Conservation (phyloP, 37 sponge, comb jelly and placozoan species). For the Oopsacas minuta region DNA sequence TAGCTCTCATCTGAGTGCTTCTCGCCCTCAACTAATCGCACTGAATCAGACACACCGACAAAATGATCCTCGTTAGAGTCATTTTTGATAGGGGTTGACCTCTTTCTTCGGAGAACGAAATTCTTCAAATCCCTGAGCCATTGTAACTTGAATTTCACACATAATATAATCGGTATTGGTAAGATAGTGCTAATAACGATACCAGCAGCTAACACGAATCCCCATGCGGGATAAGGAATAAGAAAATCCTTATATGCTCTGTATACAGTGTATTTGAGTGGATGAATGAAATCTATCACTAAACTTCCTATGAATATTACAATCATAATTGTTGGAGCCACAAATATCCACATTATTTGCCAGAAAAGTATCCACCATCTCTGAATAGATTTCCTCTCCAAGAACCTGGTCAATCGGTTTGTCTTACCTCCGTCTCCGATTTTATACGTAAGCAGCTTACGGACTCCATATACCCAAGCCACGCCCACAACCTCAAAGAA, state of each 20-base stretch:
- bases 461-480: constrained; percentile 77
- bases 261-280: constrained; percentile 38
- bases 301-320: constrained; percentile 63
- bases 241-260: neutral
- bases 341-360: constrained; percentile 58
- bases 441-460: constrained; percentile 24
- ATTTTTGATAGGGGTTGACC: neutral
- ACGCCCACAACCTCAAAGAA: constrained; percentile 83
- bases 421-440: neutral
- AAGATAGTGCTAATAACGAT: constrained; percentile 46
- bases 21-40: neutral
- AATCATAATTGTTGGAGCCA: constrained; percentile 54
- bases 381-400: neutral
- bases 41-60: neutral
- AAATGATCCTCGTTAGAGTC: neutral
- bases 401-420: neutral
- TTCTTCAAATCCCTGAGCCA: neutral
- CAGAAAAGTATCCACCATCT: constrained; percentile 31
- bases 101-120: neutral
- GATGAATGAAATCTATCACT: constrained; percentile 30
- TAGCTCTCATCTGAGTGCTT: no score
- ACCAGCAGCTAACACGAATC: constrained; percentile 47
- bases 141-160: neutral
- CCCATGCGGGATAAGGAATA: constrained; percentile 54
- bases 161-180: constrained; percentile 52